Conservation (phyloP, 2,888 invertebrate genomes). For the Trichacis sp. region DNA sequence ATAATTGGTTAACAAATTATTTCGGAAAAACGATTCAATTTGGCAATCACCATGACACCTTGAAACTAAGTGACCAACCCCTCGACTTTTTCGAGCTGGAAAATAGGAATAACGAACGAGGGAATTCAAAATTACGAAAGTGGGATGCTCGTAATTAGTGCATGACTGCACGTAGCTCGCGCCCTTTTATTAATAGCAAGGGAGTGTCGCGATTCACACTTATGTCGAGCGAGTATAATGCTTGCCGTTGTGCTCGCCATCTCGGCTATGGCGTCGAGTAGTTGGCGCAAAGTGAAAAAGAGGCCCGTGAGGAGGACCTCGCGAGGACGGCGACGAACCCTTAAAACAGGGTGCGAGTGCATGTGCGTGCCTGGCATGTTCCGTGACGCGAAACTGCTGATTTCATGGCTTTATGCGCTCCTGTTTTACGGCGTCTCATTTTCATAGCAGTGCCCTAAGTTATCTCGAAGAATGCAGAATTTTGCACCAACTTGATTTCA, state of each 20-base stretch:
- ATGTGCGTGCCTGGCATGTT: conserved; percentile 36
- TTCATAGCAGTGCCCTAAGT: too few species aligned
- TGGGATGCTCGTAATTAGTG: conserved; percentile 66
- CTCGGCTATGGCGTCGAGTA: conserved; percentile 52
- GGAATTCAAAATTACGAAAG: conserved; percentile 41
- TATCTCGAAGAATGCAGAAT: too few species aligned
- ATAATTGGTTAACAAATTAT: too few species aligned
- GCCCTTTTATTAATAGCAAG: conserved; percentile 70
- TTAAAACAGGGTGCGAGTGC: conserved; percentile 28
- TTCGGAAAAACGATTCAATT: too few species aligned
- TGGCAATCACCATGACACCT: too few species aligned
- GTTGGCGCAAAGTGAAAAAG: conserved; percentile 34
- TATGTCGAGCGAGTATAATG: conserved; percentile 77
- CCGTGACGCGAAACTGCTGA: conserved; percentile 59
- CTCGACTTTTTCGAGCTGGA: too few species aligned
- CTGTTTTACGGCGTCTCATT: too few species aligned
- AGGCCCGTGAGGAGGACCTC: conserved; percentile 19
- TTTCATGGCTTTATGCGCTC: too few species aligned
- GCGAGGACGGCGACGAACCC: conserved; percentile 26
- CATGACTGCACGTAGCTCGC: conserved; percentile 61
- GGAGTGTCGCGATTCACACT: conserved; percentile 79
- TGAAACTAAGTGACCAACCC: too few species aligned
- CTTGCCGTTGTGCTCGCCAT: conserved; percentile 68
- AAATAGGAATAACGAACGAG: too few species aligned
- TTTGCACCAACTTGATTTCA: too few species aligned